Conservation (phyloP, 2,797 vertebrate genomes). For the Halcyon leucocephala region DNA sequence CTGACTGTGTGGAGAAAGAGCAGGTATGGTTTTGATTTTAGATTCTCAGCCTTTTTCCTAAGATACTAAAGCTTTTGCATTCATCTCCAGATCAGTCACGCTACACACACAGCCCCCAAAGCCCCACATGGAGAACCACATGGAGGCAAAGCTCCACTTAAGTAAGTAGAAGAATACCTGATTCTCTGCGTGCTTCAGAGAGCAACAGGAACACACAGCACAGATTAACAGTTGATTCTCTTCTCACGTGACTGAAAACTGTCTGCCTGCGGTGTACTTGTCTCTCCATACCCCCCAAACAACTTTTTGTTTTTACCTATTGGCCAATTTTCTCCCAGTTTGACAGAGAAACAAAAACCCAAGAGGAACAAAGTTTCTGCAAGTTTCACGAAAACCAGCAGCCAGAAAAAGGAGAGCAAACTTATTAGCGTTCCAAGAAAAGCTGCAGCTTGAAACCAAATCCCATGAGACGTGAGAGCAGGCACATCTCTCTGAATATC, state of each 20-base stretch:
- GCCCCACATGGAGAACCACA: fast-evolving
- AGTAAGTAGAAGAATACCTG: background rate
- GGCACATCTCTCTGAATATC: background rate
- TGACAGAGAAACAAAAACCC: background rate
- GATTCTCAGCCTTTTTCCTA: background rate
- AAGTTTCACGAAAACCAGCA: constrained; percentile 13
- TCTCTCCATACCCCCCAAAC: background rate
- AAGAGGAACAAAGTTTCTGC: constrained; percentile 5
- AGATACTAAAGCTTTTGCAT: background rate
- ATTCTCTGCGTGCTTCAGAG: background rate
- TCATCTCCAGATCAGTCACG: background rate
- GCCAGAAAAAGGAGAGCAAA: background rate
- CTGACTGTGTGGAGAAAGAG: background rate
- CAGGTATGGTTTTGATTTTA: background rate
- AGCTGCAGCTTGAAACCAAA: background rate
- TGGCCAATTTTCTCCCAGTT: background rate
- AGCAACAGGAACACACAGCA: background rate
- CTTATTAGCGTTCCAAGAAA: background rate
- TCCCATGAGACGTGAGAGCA: background rate
- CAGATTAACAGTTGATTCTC: background rate
- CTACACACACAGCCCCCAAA: background rate
- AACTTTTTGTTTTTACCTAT: background rate
- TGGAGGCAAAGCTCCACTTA: background rate
- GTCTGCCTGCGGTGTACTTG: background rate
- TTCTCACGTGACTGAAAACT: background rate